phyloP scores from a whole-genome alignment of 2,888 invertebrate species.

The Mamestra brassicae region DNA sequence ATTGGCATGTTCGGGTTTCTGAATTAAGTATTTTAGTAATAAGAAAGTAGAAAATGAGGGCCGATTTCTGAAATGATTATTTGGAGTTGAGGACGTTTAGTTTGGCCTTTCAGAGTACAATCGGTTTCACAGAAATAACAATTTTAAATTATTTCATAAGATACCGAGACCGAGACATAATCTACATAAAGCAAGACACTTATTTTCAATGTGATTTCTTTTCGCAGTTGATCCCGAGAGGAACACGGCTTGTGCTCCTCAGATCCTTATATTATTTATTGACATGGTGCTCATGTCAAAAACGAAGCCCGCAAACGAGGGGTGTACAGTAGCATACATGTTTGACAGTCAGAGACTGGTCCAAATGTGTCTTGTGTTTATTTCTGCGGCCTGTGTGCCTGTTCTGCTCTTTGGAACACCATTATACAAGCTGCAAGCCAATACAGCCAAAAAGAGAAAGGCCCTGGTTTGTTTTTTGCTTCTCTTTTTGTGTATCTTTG shows the following conservation, averaged over 20 bases:
- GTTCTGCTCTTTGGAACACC: constrained; percentile 95
- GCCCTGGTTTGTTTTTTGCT: constrained; percentile 62
- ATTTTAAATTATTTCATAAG: too few species aligned
- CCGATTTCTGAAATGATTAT: too few species aligned
- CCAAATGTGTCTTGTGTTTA: constrained; percentile 91
- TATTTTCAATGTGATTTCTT: neutral
- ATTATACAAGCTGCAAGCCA: constrained; percentile 80
- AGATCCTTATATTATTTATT: constrained; percentile 94
- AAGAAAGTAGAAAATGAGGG: too few species aligned
- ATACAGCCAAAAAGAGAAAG: constrained; percentile 66
- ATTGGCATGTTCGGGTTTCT: too few species aligned
- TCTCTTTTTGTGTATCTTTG: neutral
- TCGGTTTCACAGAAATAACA: too few species aligned
- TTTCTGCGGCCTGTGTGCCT: constrained; percentile 93
- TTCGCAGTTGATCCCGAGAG: constrained; percentile 68
- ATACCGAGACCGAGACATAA: too few species aligned
- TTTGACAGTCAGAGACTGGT: constrained; percentile 88
- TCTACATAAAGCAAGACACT: neutral
- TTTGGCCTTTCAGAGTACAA: too few species aligned
- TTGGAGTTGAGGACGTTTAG: too few species aligned
- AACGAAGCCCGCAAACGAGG: constrained; percentile 69
- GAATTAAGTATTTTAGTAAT: too few species aligned
- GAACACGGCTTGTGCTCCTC: constrained; percentile 92
- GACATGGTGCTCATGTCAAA: constrained; percentile 93
- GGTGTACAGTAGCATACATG: constrained; percentile 90